Evolutionary conservation across 2,113 vertebrate species (phyloP).

Genomic region (Lasiurus borealis): DNA sequence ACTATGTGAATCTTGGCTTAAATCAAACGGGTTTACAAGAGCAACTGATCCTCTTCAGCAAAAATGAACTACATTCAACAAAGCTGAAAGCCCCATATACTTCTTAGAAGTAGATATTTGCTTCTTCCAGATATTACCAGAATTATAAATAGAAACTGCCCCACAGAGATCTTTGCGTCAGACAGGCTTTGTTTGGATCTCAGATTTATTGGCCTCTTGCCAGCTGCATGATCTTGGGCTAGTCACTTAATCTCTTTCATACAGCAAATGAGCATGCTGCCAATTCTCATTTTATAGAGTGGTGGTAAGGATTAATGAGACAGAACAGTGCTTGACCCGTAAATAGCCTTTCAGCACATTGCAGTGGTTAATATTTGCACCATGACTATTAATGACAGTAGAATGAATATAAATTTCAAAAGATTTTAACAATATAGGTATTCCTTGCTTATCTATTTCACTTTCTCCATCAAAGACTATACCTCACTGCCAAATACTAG

Average conservation of each 20-base stretch:
- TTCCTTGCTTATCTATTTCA: not conserved
- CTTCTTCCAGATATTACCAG: not conserved
- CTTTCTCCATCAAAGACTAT: not conserved
- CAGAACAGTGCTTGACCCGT: not conserved
- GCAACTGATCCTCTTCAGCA: not conserved
- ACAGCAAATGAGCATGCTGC: not conserved
- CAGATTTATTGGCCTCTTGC: not conserved
- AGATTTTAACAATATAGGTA: not conserved
- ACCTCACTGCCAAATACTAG: not conserved
- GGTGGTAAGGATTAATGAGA: not conserved
- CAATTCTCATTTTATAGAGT: not conserved
- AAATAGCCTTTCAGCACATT: not conserved
- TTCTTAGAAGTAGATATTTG: not conserved
- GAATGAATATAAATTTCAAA: not conserved
- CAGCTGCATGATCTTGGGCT: not conserved
- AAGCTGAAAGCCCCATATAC: not conserved
- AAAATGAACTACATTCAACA: not conserved
- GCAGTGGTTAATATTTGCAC: not conserved
- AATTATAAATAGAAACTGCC: slow-evolving; percentile 57
- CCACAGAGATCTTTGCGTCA: slow-evolving; percentile 30
- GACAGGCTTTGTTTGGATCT: not conserved
- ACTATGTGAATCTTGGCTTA: not conserved
- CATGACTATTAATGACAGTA: not conserved
- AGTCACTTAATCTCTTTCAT: not conserved
- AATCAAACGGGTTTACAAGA: not conserved